Base-by-base conservation (phyloP, 2,888 invertebrate genomes). In the Chouioia cunea region DNA sequence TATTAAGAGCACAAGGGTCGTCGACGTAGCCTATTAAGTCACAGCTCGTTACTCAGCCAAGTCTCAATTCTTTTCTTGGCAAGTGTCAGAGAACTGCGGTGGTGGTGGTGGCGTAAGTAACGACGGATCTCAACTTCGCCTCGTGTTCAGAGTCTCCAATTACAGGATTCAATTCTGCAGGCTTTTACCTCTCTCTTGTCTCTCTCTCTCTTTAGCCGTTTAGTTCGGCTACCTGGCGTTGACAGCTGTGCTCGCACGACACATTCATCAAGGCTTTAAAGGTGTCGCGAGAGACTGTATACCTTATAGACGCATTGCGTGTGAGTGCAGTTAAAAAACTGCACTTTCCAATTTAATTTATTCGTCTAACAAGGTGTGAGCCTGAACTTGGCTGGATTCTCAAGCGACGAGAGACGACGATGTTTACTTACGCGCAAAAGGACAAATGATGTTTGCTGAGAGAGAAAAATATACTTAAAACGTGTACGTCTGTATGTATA, bases 271-370 rank as follows among this genome's bases (percentile, higher is more conserved):
- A 18, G 36, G 12, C 27, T 27, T 27, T 6, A 27, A 6, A 27
- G 27, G 27, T 27, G 27, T 27, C 23, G 27, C 27, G n/a, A 20
- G 48, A 65, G 68, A 15, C 54, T 20, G 20, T 22, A 80, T 83
- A 80, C 82, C 82, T 77, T 81, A 76, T 78, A 80, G 83, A 82
- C 79, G 78, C 80, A 81, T 82, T 79, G 82, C 81, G 80, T 79
- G 77, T 74, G 74, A 73, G 63, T 43, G 70, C 67, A 62, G 69
- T 76, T 77, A 79, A 81, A 81, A 80, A 80, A 77, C 70, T 67
- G 52, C 63, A 43, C 73, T 70, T 77, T 77, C 76, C 80, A 77
- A 81, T 80, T 79, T 79, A 80, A 82, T 81, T 79, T 79, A 80
- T 79, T 77, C 78, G 73, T 67, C 72, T 77, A 78, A 78, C 79